Percentiles rank a stretch among this genome's conserved stretches.
These are phyloP conservation scores for Cyanoramphus novaezelandiae DNA, from an alignment of 2,113 vertebrate species.

Conservation along the genomic window DNA sequence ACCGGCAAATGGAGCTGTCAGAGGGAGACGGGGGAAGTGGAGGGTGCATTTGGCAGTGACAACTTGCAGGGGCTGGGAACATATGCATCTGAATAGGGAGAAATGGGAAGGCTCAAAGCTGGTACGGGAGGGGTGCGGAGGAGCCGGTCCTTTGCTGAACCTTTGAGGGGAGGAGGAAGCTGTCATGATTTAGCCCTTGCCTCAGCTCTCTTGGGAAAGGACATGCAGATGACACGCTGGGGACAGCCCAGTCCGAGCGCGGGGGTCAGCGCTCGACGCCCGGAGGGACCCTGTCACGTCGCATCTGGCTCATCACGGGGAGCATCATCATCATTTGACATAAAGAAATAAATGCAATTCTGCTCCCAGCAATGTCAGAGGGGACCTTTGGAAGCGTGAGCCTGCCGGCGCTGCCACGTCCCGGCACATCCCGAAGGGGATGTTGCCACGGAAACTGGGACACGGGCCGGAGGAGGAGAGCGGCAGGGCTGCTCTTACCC, in stretches of 20 bases:
- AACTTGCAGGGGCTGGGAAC: neutral
- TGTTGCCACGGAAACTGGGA: neutral
- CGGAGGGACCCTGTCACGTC: neutral
- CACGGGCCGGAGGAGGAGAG: neutral
- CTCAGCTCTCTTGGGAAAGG: neutral
- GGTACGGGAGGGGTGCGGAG: accelerated
- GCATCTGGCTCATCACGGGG: neutral
- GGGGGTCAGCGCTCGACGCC: neutral
- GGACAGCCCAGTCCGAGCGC: neutral
- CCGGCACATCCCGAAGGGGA: neutral
- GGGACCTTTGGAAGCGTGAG: neutral
- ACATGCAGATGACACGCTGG: neutral
- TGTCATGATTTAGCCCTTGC: neutral
- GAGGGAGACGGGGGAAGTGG: neutral
- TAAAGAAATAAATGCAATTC: neutral
- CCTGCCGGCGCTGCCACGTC: neutral
- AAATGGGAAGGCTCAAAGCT: neutral
- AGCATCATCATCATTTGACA: neutral
- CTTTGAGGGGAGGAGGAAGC: neutral
- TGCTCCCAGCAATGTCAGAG: neutral
- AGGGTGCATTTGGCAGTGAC: neutral
- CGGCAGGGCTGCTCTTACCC: neutral
- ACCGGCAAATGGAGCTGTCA: accelerated
- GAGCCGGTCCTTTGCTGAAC: neutral
- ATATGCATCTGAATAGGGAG: neutral